A percentile compares a stretch with the other conserved stretches of the same genome.
Evolutionary conservation across 2,113 vertebrate species (phyloP).

Genomic region (Hypocryptadius cinnamomeus): DNA sequence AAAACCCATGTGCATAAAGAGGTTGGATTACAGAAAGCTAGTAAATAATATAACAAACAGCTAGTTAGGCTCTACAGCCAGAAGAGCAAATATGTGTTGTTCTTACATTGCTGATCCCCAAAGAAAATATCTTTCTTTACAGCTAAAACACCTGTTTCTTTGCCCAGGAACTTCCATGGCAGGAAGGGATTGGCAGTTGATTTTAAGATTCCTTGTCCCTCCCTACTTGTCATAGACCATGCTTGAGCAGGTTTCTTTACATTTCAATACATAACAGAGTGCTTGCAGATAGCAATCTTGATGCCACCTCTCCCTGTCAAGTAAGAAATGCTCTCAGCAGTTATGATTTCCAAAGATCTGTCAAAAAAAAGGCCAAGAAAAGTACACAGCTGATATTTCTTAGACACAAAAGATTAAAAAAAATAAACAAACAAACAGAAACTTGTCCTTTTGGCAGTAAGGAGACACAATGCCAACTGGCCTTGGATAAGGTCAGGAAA

Average conservation of each 20-base stretch:
- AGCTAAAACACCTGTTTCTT: neutral
- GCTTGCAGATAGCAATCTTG: neutral
- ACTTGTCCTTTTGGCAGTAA: neutral
- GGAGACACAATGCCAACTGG: neutral
- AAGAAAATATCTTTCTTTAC: neutral
- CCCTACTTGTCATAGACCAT: neutral
- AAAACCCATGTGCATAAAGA: constrained; percentile 49
- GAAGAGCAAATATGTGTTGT: neutral
- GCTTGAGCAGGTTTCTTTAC: constrained; percentile 5
- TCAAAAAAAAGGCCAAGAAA: neutral
- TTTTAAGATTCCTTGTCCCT: constrained; percentile 20
- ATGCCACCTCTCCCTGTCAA: neutral
- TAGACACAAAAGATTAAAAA: neutral
- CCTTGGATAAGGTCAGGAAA: neutral
- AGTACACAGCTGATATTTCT: neutral
- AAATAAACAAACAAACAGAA: neutral
- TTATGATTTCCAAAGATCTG: neutral
- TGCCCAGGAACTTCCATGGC: neutral
- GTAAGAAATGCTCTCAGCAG: neutral
- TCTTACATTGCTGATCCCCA: neutral
- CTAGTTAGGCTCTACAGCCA: constrained; percentile 14
- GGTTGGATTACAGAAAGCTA: constrained; percentile 46
- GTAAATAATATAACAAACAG: constrained; percentile 69
- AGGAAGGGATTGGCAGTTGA: neutral
- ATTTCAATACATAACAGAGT: neutral